Percentiles rank a stretch among this genome's conserved stretches.
Evolutionary conservation across 2,888 invertebrate species (phyloP).

Genomic region (Rambutsinella grinnellia): DNA sequence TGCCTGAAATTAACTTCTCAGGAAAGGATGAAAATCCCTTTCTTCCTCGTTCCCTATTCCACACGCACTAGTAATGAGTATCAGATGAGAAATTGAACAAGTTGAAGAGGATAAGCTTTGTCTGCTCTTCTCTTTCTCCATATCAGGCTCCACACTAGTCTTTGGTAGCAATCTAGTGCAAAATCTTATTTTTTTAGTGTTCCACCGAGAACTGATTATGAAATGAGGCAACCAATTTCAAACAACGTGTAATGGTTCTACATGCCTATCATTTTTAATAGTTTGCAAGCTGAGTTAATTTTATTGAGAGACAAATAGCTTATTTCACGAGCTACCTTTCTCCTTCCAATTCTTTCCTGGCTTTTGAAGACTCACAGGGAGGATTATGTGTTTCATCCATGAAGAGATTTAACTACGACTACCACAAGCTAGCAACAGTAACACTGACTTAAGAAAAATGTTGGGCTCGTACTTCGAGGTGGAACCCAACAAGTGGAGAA

Average conservation of each 20-base stretch:
- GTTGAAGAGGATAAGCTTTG: no score
- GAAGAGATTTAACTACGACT: background rate
- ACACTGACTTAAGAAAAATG: background rate
- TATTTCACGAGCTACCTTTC: conserved; percentile 18
- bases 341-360: background rate
- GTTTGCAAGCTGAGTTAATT: no score
- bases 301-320: conserved; percentile 31
- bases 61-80: conserved; percentile 20
- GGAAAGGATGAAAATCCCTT: background rate
- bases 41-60: background rate
- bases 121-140: no score
- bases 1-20: no score
- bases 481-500: conserved; percentile 36
- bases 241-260: no score
- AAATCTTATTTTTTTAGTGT: no score
- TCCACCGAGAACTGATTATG: no score
- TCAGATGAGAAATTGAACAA: conserved; percentile 19
- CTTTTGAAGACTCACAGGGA: background rate
- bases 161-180: no score
- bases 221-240: no score
- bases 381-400: conserved; percentile 24
- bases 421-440: background rate
- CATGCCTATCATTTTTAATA: no score
- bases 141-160: no score
- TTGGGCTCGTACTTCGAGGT: background rate